phyloP scores from a whole-genome alignment of 53 echinoderm and acorn worm genomes.

The Apostichopus leukothele region DNA sequence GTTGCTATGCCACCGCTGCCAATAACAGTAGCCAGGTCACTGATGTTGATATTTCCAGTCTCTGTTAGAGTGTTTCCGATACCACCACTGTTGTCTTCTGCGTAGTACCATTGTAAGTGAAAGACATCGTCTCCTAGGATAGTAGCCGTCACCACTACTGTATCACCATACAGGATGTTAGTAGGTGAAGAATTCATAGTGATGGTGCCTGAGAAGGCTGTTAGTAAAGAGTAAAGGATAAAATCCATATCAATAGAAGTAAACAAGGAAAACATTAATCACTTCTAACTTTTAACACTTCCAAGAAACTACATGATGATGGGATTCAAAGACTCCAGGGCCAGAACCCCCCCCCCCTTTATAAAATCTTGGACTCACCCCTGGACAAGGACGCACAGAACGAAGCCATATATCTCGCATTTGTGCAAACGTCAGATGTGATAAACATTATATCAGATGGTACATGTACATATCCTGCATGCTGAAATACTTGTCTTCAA shows the following conservation, averaged over 20 bases:
- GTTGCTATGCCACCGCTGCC: constrained; percentile 19
- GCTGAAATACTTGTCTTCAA: no score
- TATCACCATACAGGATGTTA: constrained; percentile 9
- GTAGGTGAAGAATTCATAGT: not conserved
- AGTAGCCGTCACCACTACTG: constrained; percentile 2
- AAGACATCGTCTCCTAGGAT: constrained; percentile 6
- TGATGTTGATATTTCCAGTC: not conserved
- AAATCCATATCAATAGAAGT: not conserved
- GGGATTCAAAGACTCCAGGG: no score
- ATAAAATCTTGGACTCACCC: no score
- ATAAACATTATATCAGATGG: no score
- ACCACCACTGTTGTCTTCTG: not conserved
- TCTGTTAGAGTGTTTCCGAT: not conserved
- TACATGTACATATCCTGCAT: no score
- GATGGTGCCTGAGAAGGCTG: constrained; percentile 21
- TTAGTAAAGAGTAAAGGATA: not conserved
- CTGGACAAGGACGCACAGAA: not conserved
- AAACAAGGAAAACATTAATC: no score
- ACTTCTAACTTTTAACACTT: no score
- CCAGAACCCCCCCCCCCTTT: no score
- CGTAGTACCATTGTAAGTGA: not conserved
- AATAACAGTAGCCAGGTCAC: not conserved
- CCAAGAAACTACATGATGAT: no score
- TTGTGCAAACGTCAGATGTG: no score
- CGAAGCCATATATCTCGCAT: not conserved